Evolutionary conservation across 2,888 invertebrate genomes (phyloP).

Genomic region (Synergus japonicus): DNA sequence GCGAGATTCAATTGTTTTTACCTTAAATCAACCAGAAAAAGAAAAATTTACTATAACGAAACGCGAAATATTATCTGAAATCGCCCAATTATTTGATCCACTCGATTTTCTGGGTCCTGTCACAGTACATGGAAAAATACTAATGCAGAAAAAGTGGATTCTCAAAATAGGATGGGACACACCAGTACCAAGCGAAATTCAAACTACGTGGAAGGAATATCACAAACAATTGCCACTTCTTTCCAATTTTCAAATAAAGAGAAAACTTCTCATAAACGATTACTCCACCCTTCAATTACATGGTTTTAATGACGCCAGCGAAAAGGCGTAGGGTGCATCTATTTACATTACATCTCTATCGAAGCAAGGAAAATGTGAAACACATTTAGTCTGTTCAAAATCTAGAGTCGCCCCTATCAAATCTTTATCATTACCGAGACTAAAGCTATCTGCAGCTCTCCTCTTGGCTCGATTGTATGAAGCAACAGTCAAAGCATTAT

Average conservation of each 20-base stretch:
- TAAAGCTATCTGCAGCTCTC: no score
- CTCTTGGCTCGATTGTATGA: no score
- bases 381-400: neutral
- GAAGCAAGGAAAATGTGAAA: neutral
- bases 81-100: neutral
- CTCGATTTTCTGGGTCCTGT: no score
- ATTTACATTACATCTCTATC: neutral
- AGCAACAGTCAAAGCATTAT: no score
- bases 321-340: neutral
- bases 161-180: neutral
- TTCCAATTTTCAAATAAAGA: no score
- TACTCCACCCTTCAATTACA: no score
- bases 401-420: neutral
- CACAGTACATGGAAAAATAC: neutral
- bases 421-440: neutral
- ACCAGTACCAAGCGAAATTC: neutral
- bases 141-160: neutral
- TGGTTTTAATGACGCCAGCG: no score
- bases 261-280: no score
- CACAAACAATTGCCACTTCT: no score
- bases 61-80: neutral
- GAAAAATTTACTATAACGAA: neutral
- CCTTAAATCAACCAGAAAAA: neutral
- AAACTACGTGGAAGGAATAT: neutral
- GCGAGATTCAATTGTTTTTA: neutral